Percentiles rank a stretch among this genome's conserved stretches.
Conservation (phyloP, 2,113 vertebrate genomes). For the Hymenochirus boettgeri region DNA sequence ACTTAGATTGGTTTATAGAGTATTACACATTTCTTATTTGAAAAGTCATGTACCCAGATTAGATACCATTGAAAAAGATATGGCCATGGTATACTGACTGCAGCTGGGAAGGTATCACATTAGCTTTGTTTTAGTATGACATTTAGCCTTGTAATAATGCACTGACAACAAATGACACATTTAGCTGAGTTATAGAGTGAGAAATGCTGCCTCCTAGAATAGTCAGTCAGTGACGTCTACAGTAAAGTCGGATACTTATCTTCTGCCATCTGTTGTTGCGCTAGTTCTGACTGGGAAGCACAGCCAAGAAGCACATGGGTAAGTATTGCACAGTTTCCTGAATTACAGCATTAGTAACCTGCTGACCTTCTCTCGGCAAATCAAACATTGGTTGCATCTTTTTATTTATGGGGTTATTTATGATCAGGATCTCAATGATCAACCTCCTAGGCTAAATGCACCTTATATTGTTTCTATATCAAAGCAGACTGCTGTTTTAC, state of each 20-base stretch:
- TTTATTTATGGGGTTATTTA: too few relatives aligned
- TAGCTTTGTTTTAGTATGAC: constrained; percentile 1
- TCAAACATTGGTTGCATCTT: background rate
- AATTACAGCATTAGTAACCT: background rate
- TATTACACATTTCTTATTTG: background rate
- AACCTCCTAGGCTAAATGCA: too few relatives aligned
- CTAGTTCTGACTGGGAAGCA: background rate
- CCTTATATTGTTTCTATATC: too few relatives aligned
- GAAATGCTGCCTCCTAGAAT: background rate
- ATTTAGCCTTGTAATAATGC: background rate
- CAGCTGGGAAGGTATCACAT: background rate
- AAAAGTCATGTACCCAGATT: background rate
- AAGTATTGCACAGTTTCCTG: background rate
- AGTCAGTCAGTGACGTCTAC: background rate
- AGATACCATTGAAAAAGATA: background rate
- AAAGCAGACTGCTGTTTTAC: too few relatives aligned
- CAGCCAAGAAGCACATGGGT: background rate
- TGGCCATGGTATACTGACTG: background rate
- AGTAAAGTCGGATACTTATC: background rate
- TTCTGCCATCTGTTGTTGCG: background rate
- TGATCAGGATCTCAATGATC: too few relatives aligned
- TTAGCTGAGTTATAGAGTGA: background rate
- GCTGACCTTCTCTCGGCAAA: background rate
- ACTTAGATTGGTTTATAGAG: background rate
- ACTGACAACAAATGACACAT: background rate